Conservation (phyloP, 2,113 vertebrate species). For the Pterocles orientalis region DNA sequence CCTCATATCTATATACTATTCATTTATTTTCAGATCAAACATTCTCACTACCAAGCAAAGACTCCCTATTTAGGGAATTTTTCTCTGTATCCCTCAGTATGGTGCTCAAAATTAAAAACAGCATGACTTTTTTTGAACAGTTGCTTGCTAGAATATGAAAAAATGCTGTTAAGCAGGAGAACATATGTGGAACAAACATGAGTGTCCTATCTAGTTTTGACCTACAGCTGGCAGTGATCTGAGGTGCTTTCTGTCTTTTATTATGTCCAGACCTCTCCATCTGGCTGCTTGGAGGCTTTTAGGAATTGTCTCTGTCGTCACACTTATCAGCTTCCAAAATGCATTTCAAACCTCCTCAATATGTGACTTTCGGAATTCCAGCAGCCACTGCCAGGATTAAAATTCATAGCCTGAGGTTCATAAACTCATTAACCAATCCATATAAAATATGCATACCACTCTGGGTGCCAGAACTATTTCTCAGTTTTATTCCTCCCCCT, state of each 20-base stretch:
- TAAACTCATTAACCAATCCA: slow-evolving; percentile 36
- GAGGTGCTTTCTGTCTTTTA: not conserved
- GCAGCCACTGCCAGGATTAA: not conserved
- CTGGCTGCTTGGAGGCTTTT: slow-evolving; percentile 15
- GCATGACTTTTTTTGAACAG: not conserved
- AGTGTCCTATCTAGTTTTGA: not conserved
- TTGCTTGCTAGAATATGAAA: not conserved
- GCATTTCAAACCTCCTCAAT: not conserved
- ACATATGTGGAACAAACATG: not conserved
- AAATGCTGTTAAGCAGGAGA: not conserved
- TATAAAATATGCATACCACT: not conserved
- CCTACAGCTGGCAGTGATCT: not conserved
- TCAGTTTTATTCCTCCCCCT: not conserved
- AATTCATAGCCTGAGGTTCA: slow-evolving; percentile 26
- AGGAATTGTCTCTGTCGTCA: not conserved
- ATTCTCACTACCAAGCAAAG: not conserved
- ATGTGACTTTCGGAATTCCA: not conserved
- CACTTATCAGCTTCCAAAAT: not conserved
- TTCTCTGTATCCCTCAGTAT: not conserved
- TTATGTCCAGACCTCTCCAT: not conserved
- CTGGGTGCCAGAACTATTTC: not conserved
- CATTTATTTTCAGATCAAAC: not conserved
- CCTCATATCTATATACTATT: not conserved
- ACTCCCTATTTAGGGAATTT: not conserved
- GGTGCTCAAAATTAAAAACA: slow-evolving; percentile 1